Base-by-base conservation (phyloP, 2,113 vertebrate species). In the Arothron firmamentum region DNA sequence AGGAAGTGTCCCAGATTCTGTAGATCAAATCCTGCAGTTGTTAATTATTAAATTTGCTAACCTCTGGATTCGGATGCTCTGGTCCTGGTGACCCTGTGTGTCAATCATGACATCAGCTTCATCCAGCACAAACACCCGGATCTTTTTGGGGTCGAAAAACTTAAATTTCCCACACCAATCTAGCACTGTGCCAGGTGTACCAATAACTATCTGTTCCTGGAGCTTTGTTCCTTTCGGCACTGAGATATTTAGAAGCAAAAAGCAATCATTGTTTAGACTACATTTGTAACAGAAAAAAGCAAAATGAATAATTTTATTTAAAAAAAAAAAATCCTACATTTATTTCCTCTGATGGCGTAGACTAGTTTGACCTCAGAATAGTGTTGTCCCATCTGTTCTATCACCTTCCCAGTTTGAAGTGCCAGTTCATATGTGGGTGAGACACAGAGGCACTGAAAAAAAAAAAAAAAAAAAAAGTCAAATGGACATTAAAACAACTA, bases 91-190 rank as follows among this genome's bases (percentile, higher is more conserved):
- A 55, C 97, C 97, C 79, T 98, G 97, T 3, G 97, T 99, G 0
- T 96, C 96, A 0, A 99, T 98, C 95, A 99, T 99, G 80, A 99
- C 96, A 0, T 98, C 97, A 0, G 97, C 97, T 83, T 99, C 96
- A 2, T 99, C 97, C 80, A 99, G 59, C 19, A 99, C 96, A 0
- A 99, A 99, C 74, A 99, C 97, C 60, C 91, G 94, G 80, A 98
- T 95, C 87, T 92, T 97, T 88, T 94, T 97, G 56, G 96, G 94
- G 55, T 99, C 96, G 1, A 98, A 95, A 79, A 99, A 97, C 43
- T 88, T 95, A 67, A 99, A 92, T 75, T 98, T 99, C 61, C 91
- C 82, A 43, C 96, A 98, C 97, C 97, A 99, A 86, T 99, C 97
- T 85, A 98, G 79, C 76, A 98, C 94, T 0, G 97, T 98, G 9